phyloP scores from a whole-genome alignment of 2,888 invertebrate species.

The Meandrusa payeni region DNA sequence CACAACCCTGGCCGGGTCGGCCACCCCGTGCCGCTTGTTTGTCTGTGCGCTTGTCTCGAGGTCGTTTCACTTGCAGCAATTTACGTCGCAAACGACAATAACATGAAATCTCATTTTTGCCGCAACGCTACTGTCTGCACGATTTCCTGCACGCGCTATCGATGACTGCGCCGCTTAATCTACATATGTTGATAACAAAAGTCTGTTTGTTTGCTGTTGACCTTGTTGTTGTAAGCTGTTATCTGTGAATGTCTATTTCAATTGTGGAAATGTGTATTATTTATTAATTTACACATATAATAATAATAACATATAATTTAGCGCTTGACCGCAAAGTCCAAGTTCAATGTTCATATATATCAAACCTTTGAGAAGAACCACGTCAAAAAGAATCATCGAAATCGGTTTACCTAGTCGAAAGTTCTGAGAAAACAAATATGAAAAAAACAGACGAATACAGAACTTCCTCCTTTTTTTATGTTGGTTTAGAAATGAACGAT shows the following conservation, averaged over 20 bases:
- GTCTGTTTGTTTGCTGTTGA: slow-evolving; percentile 7
- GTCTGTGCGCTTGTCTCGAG: slow-evolving; percentile 43
- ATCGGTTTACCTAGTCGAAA: too few species aligned
- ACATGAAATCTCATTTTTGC: slow-evolving; percentile 38
- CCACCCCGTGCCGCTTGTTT: slow-evolving; percentile 42
- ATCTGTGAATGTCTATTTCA: not conserved
- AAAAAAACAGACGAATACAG: too few species aligned
- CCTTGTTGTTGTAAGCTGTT: slow-evolving; percentile 11
- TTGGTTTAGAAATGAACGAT: too few species aligned
- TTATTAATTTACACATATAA: too few species aligned
- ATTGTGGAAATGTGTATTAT: too few species aligned
- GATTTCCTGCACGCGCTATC: slow-evolving; percentile 57
- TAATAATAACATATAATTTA: too few species aligned
- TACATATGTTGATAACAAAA: slow-evolving; percentile 28
- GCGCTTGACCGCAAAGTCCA: too few species aligned
- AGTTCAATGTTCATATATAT: too few species aligned
- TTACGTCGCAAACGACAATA: slow-evolving; percentile 40
- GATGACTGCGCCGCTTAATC: slow-evolving; percentile 45
- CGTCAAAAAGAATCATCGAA: too few species aligned
- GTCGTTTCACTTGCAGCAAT: slow-evolving; percentile 56
- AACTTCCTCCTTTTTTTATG: too few species aligned
- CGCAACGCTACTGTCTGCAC: slow-evolving; percentile 54
- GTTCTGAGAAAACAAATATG: too few species aligned
- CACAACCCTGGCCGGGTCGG: slow-evolving; percentile 46
- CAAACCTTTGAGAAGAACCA: too few species aligned